A percentile compares a stretch with the other conserved stretches of the same genome.
Conservation (phyloP, 2,888 invertebrate genomes). For the Patella caerulea region DNA sequence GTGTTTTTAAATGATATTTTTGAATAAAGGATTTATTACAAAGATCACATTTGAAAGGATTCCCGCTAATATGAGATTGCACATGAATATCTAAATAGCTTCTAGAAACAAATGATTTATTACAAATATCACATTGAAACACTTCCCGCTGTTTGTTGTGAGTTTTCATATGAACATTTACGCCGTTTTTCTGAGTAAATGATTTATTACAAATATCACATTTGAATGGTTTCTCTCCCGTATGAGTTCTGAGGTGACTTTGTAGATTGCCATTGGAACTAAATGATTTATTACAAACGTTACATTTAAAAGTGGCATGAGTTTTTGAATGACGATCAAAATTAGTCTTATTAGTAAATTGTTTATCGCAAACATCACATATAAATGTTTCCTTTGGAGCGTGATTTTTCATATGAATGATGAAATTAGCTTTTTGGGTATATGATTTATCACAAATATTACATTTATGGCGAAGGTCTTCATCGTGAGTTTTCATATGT, state of each 20-base stretch:
- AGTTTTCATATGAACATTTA: neutral
- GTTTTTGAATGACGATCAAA: neutral
- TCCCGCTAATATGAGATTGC: too few relatives aligned
- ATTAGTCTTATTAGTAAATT: neutral
- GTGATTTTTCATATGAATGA: neutral
- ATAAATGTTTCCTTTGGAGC: neutral
- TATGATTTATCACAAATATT: neutral
- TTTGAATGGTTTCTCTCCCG: neutral
- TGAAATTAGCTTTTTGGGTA: neutral
- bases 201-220: neutral
- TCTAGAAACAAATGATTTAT: too few relatives aligned
- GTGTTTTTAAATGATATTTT: neutral
- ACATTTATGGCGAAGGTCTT: neutral
- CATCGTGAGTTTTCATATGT: neutral
- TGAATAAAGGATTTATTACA: too few relatives aligned
- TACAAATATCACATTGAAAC: neutral
- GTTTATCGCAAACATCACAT: neutral
- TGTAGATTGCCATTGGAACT: neutral
- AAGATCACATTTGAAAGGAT: too few relatives aligned
- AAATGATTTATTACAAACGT: neutral
- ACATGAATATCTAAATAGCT: too few relatives aligned
- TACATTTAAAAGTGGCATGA: neutral
- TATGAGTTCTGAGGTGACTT: neutral
- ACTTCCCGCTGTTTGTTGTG: neutral
- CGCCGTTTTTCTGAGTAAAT: neutral